Conservation (phyloP, 2,797 vertebrate species). For the Botia kubotai region DNA sequence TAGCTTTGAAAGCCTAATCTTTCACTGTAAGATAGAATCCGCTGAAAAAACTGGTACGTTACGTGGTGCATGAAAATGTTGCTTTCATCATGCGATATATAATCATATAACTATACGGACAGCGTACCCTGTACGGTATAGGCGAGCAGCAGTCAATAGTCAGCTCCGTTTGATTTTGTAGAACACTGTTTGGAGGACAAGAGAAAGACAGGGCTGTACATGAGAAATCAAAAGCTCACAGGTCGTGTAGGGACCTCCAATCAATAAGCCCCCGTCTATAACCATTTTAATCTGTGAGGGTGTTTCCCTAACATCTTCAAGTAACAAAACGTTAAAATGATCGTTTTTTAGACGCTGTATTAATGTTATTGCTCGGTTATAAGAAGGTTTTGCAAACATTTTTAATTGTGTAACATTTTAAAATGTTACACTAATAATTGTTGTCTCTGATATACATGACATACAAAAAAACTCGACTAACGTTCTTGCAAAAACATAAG, state of each 20-base stretch:
- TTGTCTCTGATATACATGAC: no score
- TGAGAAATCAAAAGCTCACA: conserved; percentile 58
- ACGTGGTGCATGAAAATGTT: neutral
- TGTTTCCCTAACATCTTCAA: no score
- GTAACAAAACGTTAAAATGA: no score
- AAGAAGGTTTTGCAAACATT: no score
- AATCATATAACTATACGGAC: neutral
- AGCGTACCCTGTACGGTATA: neutral
- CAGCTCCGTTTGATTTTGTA: conserved; percentile 21
- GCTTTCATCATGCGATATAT: neutral
- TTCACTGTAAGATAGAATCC: neutral
- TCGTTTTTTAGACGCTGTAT: no score
- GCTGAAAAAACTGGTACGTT: neutral
- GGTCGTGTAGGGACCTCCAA: conserved; percentile 57
- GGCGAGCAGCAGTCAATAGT: conserved; percentile 28
- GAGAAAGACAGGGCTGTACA: conserved; percentile 42
- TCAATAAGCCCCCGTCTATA: conserved; percentile 48
- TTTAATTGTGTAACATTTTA: no score
- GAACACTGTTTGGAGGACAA: conserved; percentile 24
- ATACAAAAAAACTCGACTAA: no score
- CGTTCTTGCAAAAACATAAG: no score
- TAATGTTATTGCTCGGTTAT: no score
- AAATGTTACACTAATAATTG: no score
- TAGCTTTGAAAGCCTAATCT: no score
- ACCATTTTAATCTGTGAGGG: no score